Conservation (phyloP, 2,888 invertebrate species). For the Cheilosia urbana region DNA sequence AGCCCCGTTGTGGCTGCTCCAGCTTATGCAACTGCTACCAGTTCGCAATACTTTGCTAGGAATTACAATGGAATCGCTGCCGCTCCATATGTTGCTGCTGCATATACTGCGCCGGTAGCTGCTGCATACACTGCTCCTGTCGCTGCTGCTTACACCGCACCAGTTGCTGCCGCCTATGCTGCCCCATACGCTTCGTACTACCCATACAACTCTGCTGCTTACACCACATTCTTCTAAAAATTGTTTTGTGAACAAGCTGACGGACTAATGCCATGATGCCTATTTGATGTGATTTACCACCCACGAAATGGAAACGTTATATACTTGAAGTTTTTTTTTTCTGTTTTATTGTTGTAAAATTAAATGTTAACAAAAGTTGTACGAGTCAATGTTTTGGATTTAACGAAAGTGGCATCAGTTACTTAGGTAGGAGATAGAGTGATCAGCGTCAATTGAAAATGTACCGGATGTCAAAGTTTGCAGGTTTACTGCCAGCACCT, state of each 20-base stretch:
- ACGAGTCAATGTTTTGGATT: not conserved
- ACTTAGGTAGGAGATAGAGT: not conserved
- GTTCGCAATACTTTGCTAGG: constrained; percentile 86
- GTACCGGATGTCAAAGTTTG: not conserved
- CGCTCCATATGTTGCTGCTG: constrained; percentile 80
- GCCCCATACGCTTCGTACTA: constrained; percentile 73
- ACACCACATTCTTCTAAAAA: constrained; percentile 78
- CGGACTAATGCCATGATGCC: constrained; percentile 50
- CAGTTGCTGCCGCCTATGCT: constrained; percentile 78
- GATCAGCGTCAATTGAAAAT: not conserved
- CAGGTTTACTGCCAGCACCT: too few relatives aligned
- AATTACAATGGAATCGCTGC: constrained; percentile 86
- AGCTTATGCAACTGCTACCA: constrained; percentile 85
- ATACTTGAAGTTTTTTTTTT: constrained; percentile 35
- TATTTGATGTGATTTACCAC: constrained; percentile 31
- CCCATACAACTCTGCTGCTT: constrained; percentile 76
- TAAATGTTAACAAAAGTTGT: not conserved
- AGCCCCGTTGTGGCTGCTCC: constrained; percentile 81
- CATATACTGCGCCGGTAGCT: constrained; percentile 79
- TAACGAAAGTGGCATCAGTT: not conserved
- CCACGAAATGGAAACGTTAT: constrained; percentile 1
- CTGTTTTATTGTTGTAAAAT: constrained; percentile 61
- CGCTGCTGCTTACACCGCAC: constrained; percentile 78
- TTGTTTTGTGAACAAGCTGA: not conserved
- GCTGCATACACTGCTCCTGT: constrained; percentile 77